Evolutionary conservation across 2,888 invertebrate genomes (phyloP), one percentile per base, ranked within the genome.

Genomic region (Apantesis nais): DNA sequence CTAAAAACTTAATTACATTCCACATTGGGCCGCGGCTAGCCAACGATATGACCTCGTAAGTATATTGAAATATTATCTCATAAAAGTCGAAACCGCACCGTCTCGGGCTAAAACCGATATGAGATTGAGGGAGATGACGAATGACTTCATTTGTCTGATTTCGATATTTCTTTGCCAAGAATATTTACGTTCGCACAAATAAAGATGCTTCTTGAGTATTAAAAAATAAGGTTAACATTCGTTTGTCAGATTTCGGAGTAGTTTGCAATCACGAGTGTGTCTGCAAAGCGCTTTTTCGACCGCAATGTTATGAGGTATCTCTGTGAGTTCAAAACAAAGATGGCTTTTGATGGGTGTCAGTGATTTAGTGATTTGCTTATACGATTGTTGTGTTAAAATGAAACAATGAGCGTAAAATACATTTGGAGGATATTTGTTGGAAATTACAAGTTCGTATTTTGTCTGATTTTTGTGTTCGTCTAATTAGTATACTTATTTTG

Each of bases 31-130:
- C 31, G 39, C 19, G 39, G 48, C 48, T 69, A 88, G 86, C 82
- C 82, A 86, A 85, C 78, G 75, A 78, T 84, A 85, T 82, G 82
- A 80, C 89, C 94, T 95, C 93, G 91, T 95, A 95, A 94, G 93
- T 87, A 94, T 93, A 94, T 93, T 95, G 94, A 95, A 94, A 93
- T 94, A 95, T 94, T 86, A 89, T 89, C 89, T 89, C 93, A 85
- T 95, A 95, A 94, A 95, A 71, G 92, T 91, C 92, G 84, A 85
- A 88, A 85, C 86, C 82, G 83, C 85, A 88, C 89, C 86, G 83
- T 85, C 89, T 90, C 89, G 82, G 88, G 84, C 88, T 90, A 92
- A 93, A 90, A 92, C 89, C 88, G 87, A 89, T 82, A 78, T 79
- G 83, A 89, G 90, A 92, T 90, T 90, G 92, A 91, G 89, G 84